Base-by-base conservation (phyloP, 2,113 vertebrate genomes). In the Zosterops borbonicus region DNA sequence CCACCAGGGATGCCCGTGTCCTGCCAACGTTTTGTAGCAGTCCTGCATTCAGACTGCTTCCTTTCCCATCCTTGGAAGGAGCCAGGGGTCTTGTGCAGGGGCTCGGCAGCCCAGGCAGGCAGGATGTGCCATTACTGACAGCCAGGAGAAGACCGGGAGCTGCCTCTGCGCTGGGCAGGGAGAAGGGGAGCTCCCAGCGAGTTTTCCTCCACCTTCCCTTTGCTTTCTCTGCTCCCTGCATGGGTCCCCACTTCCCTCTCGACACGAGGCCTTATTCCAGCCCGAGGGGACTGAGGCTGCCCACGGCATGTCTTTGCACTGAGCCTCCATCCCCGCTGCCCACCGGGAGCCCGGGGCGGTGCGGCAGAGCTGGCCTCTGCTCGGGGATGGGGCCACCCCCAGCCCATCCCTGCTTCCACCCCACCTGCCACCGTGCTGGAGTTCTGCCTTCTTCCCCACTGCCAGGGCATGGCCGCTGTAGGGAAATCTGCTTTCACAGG, bases 351-450 rank as follows among this genome's bases (percentile, higher is more conserved):
- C 76, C 3, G 4, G 69, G 75, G 81, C 17, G 0, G 12, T 79
- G 89, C 42, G 2, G 93, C 96, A 96, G 96, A 97, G 96, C 96
- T 89, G 96, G 96, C 42, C 96, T 97, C 95, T 97, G 96, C 94
- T 35, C 5, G 0, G 80, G 87, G 56, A 49, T 44, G 53, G 78
- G 74, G 62, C 83, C 35, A 7, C 25, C 67, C 68, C 64, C 59
- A 52, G 56, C 81, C 39, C 84, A 44, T 24, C 92, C 64, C 6
- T 5, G 6, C 81, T 83, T 22, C n/a, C 58, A 2, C 60, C 68
- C 55, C 53, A 56, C 63, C 4, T 18, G 6, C 50, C 83, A 33
- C 67, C 15, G 0, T 69, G 56, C 76, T 5, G 9, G 28, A 20
- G 5, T 78, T 84, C 85, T 82, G 89, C 89, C 86, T 49, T 42